These are phyloP conservation scores for Okapia johnstoni DNA, from an alignment of 2,113 vertebrate species.

Conservation along the genomic window DNA sequence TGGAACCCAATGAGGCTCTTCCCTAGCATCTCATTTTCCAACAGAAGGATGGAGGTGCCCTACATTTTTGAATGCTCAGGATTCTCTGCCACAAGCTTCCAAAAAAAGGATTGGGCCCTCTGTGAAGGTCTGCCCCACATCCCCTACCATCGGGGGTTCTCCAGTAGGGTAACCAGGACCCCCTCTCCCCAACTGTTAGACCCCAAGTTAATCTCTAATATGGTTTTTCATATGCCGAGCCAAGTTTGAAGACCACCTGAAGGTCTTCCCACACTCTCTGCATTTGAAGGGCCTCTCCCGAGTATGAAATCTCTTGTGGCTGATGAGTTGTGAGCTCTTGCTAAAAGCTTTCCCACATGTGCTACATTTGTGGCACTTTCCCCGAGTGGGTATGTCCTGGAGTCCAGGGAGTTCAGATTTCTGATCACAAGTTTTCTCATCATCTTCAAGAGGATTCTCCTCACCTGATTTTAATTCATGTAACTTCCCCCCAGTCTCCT, in stretches of 20 bases:
- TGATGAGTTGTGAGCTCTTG: conserved; percentile 56
- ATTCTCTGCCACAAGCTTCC: not conserved
- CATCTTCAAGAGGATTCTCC: not conserved
- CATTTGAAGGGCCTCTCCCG: conserved; percentile 68
- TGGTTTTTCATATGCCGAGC: conserved; percentile 65
- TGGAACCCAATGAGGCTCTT: not conserved
- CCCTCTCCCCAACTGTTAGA: not conserved
- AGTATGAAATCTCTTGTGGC: conserved; percentile 64
- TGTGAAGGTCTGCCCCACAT: not conserved
- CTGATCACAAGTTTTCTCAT: not conserved
- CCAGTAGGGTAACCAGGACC: not conserved
- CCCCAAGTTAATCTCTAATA: not conserved
- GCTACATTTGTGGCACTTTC: conserved; percentile 44
- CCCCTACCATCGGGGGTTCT: not conserved
- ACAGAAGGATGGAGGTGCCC: not conserved
- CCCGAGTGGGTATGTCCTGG: not conserved
- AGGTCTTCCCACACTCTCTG: conserved; percentile 60
- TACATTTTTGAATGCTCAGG: not conserved
- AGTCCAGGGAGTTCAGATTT: not conserved
- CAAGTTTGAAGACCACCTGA: conserved; percentile 70
- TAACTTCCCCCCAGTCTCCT: not conserved
- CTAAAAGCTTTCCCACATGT: conserved; percentile 50
- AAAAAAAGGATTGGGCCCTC: not conserved
- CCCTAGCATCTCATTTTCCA: not conserved
- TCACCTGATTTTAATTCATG: not conserved